A percentile compares a stretch with the other conserved stretches of the same genome.
phyloP scores from a whole-genome alignment of 1,140 invertebrate genomes.

The Lysiphlebus fabarum region DNA sequence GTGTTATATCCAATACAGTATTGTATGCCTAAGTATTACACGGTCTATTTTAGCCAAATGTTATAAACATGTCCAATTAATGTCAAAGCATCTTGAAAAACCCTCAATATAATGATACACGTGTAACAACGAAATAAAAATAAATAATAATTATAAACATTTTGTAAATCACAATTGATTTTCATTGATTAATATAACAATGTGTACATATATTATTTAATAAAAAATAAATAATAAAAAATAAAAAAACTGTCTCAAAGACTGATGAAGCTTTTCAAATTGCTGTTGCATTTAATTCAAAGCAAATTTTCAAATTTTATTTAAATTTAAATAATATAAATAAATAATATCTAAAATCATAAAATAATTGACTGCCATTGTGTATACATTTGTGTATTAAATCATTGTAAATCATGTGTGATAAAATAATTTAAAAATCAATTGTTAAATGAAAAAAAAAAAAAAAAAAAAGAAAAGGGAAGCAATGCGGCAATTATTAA shows the following conservation, averaged over 20 bases:
- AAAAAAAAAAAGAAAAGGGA: neutral
- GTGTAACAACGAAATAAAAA: slow-evolving; percentile 1
- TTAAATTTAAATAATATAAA: neutral
- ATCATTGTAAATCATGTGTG: neutral
- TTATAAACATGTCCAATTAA: slow-evolving; percentile 18
- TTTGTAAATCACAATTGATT: slow-evolving; percentile 8
- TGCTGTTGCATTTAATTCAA: neutral
- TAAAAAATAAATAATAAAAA: too few species aligned
- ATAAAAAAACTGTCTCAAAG: neutral
- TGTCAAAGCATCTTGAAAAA: slow-evolving; percentile 14
- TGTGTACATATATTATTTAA: too few species aligned
- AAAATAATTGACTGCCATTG: neutral
- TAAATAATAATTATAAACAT: neutral
- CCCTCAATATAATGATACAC: slow-evolving; percentile 19
- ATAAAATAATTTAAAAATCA: neutral
- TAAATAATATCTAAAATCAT: neutral
- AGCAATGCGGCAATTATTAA: slow-evolving; percentile 32
- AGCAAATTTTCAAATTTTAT: too few species aligned
- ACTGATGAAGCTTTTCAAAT: slow-evolving; percentile 8
- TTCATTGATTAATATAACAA: neutral
- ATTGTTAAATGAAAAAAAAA: slow-evolving; percentile 3
- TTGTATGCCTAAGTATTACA: slow-evolving; percentile 47
- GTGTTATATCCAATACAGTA: slow-evolving; percentile 46
- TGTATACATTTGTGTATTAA: slow-evolving; percentile 6
- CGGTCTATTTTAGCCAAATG: slow-evolving; percentile 13